A percentile compares a stretch with the other conserved stretches of the same genome.
Conservation (phyloP, 2,888 invertebrate genomes). For the Tetanocera ferruginea region DNA sequence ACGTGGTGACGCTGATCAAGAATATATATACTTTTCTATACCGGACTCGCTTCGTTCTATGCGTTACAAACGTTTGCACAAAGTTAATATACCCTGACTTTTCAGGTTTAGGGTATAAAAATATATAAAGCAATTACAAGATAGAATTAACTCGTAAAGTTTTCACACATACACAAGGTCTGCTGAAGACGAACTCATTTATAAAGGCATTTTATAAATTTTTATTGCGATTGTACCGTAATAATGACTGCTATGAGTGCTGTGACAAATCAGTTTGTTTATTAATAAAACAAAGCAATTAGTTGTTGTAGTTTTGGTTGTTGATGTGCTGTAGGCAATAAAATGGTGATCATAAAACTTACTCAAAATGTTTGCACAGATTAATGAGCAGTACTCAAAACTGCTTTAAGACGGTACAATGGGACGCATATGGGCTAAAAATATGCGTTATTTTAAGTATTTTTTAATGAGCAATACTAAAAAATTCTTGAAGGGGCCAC, state of each 20-base stretch:
- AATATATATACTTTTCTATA: too few relatives aligned
- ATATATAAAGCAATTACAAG: background rate
- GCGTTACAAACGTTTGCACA: too few relatives aligned
- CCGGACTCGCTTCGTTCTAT: too few relatives aligned
- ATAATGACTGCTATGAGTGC: background rate
- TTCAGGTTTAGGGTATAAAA: too few relatives aligned
- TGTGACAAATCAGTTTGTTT: constrained; percentile 25
- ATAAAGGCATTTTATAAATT: background rate
- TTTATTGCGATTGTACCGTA: background rate
- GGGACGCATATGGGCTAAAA: too few relatives aligned
- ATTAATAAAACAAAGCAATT: constrained; percentile 18
- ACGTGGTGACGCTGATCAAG: too few relatives aligned
- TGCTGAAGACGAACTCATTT: background rate
- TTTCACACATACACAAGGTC: background rate
- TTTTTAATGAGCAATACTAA: background rate
- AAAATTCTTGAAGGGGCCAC: too few relatives aligned
- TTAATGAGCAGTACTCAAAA: background rate
- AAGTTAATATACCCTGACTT: too few relatives aligned
- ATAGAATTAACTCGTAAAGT: background rate
- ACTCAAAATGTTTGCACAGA: background rate
- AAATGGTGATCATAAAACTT: constrained; percentile 28
- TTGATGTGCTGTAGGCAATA: constrained; percentile 1
- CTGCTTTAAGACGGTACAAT: too few relatives aligned
- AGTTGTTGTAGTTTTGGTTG: constrained; percentile 17
- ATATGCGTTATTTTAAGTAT: too few relatives aligned